Conservation (phyloP, 2,797 vertebrate genomes). For the Xenopus petersii region DNA sequence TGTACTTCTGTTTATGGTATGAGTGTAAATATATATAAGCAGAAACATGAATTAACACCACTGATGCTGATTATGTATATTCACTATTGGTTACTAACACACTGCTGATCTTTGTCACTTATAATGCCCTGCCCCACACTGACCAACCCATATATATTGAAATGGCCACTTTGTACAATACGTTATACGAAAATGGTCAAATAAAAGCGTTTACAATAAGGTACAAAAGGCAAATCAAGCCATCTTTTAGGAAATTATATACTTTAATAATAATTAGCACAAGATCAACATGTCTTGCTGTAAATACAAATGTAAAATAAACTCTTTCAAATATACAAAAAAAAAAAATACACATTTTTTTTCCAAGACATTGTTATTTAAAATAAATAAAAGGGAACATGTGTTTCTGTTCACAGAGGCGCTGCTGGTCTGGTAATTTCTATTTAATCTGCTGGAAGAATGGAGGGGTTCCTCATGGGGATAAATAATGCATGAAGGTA, state of each 20-base stretch:
- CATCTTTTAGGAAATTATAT: conserved; percentile 70
- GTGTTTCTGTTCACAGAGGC: conserved; percentile 66
- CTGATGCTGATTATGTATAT: no score
- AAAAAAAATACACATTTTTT: conserved; percentile 68
- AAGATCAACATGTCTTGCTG: conserved; percentile 58
- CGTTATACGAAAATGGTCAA: no score
- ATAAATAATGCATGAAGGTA: conserved; percentile 76
- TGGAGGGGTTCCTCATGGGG: conserved; percentile 65
- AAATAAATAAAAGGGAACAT: conserved; percentile 78
- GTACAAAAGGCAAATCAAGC: conserved; percentile 1
- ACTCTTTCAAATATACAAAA: conserved; percentile 78
- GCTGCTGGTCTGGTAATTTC: conserved; percentile 71
- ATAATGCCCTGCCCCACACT: no score
- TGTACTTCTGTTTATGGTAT: no score
- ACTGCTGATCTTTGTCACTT: no score
- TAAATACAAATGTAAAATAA: conserved; percentile 79
- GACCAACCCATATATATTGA: no score
- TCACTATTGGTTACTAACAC: no score
- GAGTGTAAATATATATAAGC: no score
- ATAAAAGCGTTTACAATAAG: no score
- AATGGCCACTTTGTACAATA: no score
- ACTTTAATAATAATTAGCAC: conserved; percentile 65
- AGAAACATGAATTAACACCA: no score
- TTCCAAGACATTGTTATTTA: conserved; percentile 69
- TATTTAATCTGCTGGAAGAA: conserved; percentile 72